A percentile compares a stretch with the other conserved stretches of the same genome.
These are phyloP conservation scores for Thera obeliscata DNA, from an alignment of 2,888 invertebrate genomes.

Conservation along the genomic window DNA sequence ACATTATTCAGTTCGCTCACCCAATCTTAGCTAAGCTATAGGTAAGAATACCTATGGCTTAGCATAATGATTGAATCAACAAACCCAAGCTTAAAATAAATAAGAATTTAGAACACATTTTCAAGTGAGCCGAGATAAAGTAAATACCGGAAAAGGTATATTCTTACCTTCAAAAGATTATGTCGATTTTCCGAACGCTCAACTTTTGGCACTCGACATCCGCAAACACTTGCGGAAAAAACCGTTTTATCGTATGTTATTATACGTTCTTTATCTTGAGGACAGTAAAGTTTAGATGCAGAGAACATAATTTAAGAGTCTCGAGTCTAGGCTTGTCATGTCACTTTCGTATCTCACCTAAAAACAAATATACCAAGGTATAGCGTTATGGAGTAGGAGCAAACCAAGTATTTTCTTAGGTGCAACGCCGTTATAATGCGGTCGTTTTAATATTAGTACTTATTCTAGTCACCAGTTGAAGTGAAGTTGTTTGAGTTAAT, in stretches of 20 bases:
- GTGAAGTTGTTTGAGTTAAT: too few species aligned
- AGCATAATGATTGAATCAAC: too few species aligned
- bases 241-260: conserved; percentile 7
- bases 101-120: conserved; percentile 19
- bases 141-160: conserved; percentile 28
- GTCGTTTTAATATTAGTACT: too few species aligned
- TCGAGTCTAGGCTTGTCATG: conserved; percentile 9
- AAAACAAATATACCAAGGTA: conserved; percentile 40
- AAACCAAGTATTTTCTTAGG: neutral
- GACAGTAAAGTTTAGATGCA: conserved; percentile 1
- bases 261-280: conserved; percentile 10
- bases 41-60: too few species aligned
- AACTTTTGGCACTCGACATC: conserved; percentile 20
- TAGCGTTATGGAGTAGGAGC: conserved; percentile 43
- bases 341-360: conserved; percentile 27
- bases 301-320: neutral
- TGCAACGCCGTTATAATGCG: neutral
- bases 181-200: conserved; percentile 31
- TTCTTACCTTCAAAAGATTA: conserved; percentile 28
- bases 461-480: too few species aligned
- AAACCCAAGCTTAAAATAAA: too few species aligned
- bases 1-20: conserved; percentile 43
- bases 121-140: conserved; percentile 27
- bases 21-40: too few species aligned
- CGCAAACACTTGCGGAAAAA: conserved; percentile 28